Base-by-base conservation (phyloP, 2,888 invertebrate genomes). In the Amphipoea lucens region DNA sequence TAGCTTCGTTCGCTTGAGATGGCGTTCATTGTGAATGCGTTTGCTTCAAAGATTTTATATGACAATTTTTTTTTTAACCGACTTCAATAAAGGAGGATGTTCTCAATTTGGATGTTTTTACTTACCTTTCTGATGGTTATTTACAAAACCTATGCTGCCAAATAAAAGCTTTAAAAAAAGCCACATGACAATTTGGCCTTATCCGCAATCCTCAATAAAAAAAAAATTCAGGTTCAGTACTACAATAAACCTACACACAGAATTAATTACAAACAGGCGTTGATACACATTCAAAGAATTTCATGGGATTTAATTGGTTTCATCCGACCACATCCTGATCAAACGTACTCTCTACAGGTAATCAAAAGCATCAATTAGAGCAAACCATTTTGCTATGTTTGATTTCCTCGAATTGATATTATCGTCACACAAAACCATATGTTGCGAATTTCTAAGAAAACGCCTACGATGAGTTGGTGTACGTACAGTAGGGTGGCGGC, bases 1-100 rank as follows among this genome's bases (percentile, higher is more conserved):
- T 73, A 79, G 63, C 57, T 51, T 63, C 74, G 40, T 80, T 71
- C 60, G 83, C 83, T 76, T 40, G 40, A 76, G 77, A 68, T 17
- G 62, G 23, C 40, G 29, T 54, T 75, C 83, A 48, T 68, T 82
- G 62, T 76, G 76, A 62, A 60, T 68, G 54, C 62, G 51, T 80
- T 76, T 74, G 23, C 48, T 60, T 66, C 75, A 11, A 51, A 66
- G n/a, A 66, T 36, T 75, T 74, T 45, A 9, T 68, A 54, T 5
- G 23, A 42, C 11, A 45, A 72, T 3, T 73, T 78, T 36, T 36
- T 36, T 69, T 45, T 40, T 40, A 29, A 40, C 40, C 40, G 40
- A 40, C 40, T 40, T 40, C 4, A 40, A 40, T 40, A 40, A 40
- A 40, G 40, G 40, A 40, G 40, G 40, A 40, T 40, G 40, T 40